Evolutionary conservation across 1,140 invertebrate species (phyloP), one percentile per base, ranked within the genome.

Genomic region (Meloidogyne floridensis): DNA sequence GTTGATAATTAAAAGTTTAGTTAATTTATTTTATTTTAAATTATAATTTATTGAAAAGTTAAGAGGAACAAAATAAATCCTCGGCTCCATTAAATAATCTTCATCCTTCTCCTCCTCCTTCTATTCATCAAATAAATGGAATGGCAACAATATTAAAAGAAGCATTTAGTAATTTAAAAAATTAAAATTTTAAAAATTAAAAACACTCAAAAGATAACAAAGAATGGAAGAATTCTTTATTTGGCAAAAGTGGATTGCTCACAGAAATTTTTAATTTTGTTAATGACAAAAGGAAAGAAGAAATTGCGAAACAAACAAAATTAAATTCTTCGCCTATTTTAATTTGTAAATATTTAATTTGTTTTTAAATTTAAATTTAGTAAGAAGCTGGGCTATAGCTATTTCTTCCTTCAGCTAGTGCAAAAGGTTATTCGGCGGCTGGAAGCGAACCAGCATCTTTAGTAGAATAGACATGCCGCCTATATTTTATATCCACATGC

Each of bases 181-280:
- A 4, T 72, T 72, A n/a, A 70, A 43, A 54, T 43, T 65, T 72
- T 51, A 71, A 4, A 71, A 42, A n/a, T 32, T 32, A 32, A 32
- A 32, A 32, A 32, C 1, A 32, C 32, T 32, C 0, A 20, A 78
- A 72, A 72, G 20, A 74, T 65, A 65, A 65, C n/a, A 65, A 80
- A 76, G 84, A 84, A 78, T 86, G 85, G 85, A 86, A 86, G 56
- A 70, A 82, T 15, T 47, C 83, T n/a, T 71, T 88, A 20, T 89
- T 88, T 71, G 87, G 87, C 32, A 85, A 81, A 18, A 81, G 82
- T 56, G 87, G 87, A 9, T 56, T 90, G 6, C 72, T 88, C 3
- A 88, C 87, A 3, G 83, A 83, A 65, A 79, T 90, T 11, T 90
- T 88, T 59, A 82, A 87, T 69, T 75, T 89, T 43, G 80, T 90